A percentile compares a stretch with the other conserved stretches of the same genome.
These are phyloP conservation scores for Lepus timidus DNA, from an alignment of 2,113 vertebrate species.

Conservation along the genomic window DNA sequence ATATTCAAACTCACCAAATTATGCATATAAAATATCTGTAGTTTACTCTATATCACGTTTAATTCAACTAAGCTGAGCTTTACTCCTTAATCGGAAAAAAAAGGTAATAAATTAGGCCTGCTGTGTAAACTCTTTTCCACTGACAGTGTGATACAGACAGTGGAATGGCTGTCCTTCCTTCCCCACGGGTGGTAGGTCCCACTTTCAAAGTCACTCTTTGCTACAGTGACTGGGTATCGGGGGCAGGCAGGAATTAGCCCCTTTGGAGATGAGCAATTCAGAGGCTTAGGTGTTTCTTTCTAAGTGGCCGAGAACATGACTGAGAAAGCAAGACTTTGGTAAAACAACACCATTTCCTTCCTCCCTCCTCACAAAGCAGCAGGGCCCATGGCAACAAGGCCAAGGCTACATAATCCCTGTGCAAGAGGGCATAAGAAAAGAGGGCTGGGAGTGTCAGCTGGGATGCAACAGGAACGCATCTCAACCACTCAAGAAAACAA, in stretches of 20 bases:
- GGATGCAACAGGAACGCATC: not conserved
- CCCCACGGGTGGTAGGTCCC: not conserved
- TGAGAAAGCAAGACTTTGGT: not conserved
- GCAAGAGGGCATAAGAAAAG: not conserved
- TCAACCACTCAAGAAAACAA: not conserved
- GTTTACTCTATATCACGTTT: not conserved
- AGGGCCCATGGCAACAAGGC: not conserved
- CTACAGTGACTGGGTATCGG: not conserved
- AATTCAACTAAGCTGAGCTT: not conserved
- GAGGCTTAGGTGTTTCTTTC: not conserved
- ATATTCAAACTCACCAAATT: not conserved
- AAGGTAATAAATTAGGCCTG: not conserved
- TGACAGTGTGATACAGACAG: not conserved
- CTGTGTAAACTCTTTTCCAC: not conserved
- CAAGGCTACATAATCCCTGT: not conserved
- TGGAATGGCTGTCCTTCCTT: not conserved
- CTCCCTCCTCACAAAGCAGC: not conserved
- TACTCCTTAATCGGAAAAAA: not conserved
- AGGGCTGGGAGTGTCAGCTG: not conserved
- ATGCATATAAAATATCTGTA: not conserved
- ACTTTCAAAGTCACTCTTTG: not conserved
- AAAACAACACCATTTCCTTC: not conserved
- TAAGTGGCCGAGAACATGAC: not conserved
- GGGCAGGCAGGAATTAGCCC: not conserved
- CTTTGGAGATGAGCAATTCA: not conserved